Evolutionary conservation across 2,113 vertebrate species (phyloP).

Genomic region (Oncorhynchus tshawytscha): DNA sequence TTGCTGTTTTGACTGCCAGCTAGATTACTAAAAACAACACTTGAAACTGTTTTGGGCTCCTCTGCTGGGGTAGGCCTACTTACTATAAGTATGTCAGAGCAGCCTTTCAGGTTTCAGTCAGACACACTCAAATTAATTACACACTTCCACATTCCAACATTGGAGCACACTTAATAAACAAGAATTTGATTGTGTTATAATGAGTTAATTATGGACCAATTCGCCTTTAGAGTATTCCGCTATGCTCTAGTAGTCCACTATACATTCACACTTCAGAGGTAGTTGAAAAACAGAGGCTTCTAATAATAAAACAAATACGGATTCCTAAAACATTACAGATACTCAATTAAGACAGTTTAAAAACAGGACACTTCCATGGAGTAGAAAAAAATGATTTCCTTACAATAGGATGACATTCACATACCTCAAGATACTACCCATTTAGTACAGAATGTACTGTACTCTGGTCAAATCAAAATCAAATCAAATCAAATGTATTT

Average conservation of each 20-base stretch:
- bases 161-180: slow-evolving; percentile 16
- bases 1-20: slow-evolving; percentile 62
- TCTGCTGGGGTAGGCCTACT: slow-evolving; percentile 13
- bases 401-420: too few relatives aligned
- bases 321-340: slow-evolving; percentile 14
- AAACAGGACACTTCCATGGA: too few relatives aligned
- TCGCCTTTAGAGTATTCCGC: background rate
- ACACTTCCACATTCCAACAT: background rate
- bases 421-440: background rate
- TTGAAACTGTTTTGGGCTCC: slow-evolving; percentile 31
- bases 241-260: background rate
- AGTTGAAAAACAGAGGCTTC: background rate
- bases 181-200: slow-evolving; percentile 26
- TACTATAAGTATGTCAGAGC: slow-evolving; percentile 17
- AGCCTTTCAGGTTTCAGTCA: background rate
- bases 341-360: too few relatives aligned
- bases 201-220: background rate
- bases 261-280: background rate
- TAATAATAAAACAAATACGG: slow-evolving; percentile 10
- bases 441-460: background rate
- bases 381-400: too few relatives aligned
- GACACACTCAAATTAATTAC: slow-evolving; percentile 14
- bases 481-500: too few relatives aligned
- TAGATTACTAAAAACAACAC: slow-evolving; percentile 56
- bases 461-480: background rate